A percentile compares a stretch with the other conserved stretches of the same genome.
Conservation (phyloP, 2,113 vertebrate genomes). For the Spilogale gracilis region DNA sequence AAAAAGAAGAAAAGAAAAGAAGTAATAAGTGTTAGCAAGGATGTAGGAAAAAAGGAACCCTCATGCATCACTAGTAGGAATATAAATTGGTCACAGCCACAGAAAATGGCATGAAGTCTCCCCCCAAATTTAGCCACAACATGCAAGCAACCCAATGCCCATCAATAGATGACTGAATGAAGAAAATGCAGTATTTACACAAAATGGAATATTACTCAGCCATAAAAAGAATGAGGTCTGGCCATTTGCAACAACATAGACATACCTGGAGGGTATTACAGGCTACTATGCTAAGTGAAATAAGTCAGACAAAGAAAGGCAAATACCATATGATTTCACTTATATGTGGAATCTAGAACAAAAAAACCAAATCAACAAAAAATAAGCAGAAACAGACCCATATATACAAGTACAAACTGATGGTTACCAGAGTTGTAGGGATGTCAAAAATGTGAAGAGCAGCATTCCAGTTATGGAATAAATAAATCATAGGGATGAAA, state of each 20-base stretch:
- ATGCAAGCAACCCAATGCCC: not conserved
- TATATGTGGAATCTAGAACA: not conserved
- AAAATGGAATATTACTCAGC: not conserved
- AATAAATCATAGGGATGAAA: not conserved
- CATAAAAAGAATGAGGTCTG: not conserved
- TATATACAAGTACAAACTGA: not conserved
- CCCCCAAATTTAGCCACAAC: not conserved
- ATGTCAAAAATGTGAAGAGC: not conserved
- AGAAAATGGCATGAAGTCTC: not conserved
- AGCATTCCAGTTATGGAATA: not conserved
- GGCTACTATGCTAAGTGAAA: not conserved
- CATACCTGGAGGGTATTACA: not conserved
- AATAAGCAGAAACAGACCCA: not conserved
- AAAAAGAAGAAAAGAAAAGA: not conserved
- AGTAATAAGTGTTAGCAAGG: not conserved
- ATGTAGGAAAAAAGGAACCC: not conserved
- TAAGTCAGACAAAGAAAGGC: not conserved
- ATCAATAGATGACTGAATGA: not conserved
- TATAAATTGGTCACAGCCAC: not conserved
- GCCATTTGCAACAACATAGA: not conserved
- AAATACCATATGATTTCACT: not conserved
- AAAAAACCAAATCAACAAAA: not conserved
- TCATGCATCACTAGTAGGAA: not conserved
- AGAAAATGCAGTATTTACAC: not conserved
- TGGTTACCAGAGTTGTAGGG: not conserved